Base-by-base conservation (phyloP, 2,113 vertebrate species). In the Indicator maculatus region DNA sequence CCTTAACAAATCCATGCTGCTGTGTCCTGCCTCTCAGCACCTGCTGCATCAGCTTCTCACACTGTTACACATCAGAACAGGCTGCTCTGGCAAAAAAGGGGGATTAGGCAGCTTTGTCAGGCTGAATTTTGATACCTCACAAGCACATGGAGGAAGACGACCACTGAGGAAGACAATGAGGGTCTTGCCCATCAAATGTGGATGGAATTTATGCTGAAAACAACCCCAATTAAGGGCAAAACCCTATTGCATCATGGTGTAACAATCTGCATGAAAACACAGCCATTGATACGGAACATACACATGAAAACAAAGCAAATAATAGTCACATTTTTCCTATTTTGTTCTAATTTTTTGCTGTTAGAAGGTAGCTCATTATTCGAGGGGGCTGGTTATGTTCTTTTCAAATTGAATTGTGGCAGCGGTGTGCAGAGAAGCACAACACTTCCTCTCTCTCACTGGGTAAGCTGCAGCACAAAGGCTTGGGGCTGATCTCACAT, bases 401-500 rank as follows among this genome's bases (percentile, higher is more conserved):
- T 84, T 86, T 86, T 65, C 74, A 31, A 66, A 86, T 71, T 59
- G 76, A 88, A 86, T 41, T n/a, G 73, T 71, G 88, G 83, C 93
- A 83, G 78, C 4, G 1, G 61, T 58, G 78, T 12, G 53, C 78
- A 70, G 82, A 95, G 84, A 94, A 82, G 81, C 78, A 77, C 31
- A 0, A 92, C 90, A 94, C 93, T 94, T 95, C 90, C 91, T 93
- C 83, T 94, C 95, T 93, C 94, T 89, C 92, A 66, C 84, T 0
- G 84, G 80, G 93, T 79, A 91, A 91, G 82, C 90, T 70, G 72
- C 81, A 75, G 89, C 94, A 94, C 90, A 96, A 95, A 93, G 87
- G 85, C 79, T 88, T 28, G 31, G 87, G 92, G 93, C 92, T 94
- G 96, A 96, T 90, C 91, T 96, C 94, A 96, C 90, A 94, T 96